Evolutionary conservation across 2,797 vertebrate species (phyloP).

Genomic region (Chaetodon trifasciatus): DNA sequence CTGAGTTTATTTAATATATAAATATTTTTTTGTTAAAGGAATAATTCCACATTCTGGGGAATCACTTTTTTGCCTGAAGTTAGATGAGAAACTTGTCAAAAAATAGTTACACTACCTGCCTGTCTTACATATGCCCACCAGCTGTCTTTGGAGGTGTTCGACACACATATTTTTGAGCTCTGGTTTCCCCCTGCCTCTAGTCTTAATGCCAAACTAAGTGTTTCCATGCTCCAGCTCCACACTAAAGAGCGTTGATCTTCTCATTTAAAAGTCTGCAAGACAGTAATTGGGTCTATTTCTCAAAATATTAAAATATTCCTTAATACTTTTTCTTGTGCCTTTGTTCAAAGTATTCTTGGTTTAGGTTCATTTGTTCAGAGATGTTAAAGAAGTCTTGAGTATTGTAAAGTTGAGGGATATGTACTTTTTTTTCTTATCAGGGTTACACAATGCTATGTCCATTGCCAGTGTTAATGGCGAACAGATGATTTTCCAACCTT

Average conservation of each 20-base stretch:
- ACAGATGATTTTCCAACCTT: constrained; percentile 22
- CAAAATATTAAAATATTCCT: constrained; percentile 20
- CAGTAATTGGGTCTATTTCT: constrained; percentile 22
- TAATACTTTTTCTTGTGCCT: constrained; percentile 48
- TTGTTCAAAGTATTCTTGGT: constrained; percentile 50
- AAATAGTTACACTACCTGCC: neutral
- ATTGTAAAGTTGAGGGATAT: constrained; percentile 35
- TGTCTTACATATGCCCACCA: constrained; percentile 11
- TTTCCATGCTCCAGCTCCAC: neutral
- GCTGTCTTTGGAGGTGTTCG: neutral
- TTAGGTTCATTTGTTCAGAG: constrained; percentile 34
- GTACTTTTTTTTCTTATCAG: constrained; percentile 17
- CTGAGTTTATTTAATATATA: constrained; percentile 3
- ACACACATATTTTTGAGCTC: neutral
- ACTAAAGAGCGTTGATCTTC: neutral
- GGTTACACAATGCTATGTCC: constrained; percentile 18
- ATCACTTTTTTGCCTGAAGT: constrained; percentile 1
- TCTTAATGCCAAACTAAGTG: constrained; percentile 11
- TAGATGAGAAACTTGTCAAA: neutral
- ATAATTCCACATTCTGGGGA: constrained; percentile 27
- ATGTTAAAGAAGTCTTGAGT: constrained; percentile 20
- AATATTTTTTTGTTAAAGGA: constrained; percentile 29
- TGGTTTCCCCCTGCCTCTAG: neutral
- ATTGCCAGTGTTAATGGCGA: constrained; percentile 12
- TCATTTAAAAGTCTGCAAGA: constrained; percentile 17